phyloP scores from a whole-genome alignment of 2,888 invertebrate genomes.

The Pelosia muscerda region DNA sequence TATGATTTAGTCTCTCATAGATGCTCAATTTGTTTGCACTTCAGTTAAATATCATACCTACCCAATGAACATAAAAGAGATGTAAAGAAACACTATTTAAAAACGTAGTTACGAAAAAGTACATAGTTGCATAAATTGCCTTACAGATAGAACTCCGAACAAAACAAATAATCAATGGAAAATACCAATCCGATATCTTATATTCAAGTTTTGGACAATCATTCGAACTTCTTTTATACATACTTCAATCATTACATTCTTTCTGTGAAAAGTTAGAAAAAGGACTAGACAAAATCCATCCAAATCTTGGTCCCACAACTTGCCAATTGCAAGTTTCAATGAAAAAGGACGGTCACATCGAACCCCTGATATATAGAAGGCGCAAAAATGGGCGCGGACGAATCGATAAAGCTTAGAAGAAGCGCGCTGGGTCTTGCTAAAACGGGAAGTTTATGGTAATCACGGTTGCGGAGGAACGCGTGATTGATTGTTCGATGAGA shows the following conservation, averaged over 20 bases:
- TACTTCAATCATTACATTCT: conserved; percentile 50
- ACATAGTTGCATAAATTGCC: conserved; percentile 2
- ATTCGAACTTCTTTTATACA: conserved; percentile 38
- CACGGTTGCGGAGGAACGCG: conserved; percentile 76
- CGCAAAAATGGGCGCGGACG: conserved; percentile 76
- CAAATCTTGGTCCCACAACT: conserved; percentile 71
- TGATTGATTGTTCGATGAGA: conserved; percentile 83
- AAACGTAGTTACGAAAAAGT: neutral
- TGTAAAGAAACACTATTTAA: neutral
- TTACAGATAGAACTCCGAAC: conserved; percentile 20
- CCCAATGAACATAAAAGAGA: too few species aligned
- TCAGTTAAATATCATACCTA: too few species aligned
- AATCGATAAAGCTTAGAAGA: conserved; percentile 84
- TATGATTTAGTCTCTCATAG: too few species aligned
- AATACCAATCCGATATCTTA: conserved; percentile 46
- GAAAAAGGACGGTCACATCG: conserved; percentile 75
- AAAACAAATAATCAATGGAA: conserved; percentile 43
- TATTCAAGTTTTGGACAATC: conserved; percentile 40
- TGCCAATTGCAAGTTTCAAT: conserved; percentile 81
- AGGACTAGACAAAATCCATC: conserved; percentile 68
- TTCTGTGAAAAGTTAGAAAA: conserved; percentile 56
- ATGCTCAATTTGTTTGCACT: too few species aligned
- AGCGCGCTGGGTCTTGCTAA: conserved; percentile 78
- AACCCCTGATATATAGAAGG: conserved; percentile 74
- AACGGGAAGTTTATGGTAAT: conserved; percentile 86